Evolutionary conservation across 2,113 vertebrate species (phyloP), one percentile per base, ranked within the genome.

Genomic region (Ranitomeya imitator): DNA sequence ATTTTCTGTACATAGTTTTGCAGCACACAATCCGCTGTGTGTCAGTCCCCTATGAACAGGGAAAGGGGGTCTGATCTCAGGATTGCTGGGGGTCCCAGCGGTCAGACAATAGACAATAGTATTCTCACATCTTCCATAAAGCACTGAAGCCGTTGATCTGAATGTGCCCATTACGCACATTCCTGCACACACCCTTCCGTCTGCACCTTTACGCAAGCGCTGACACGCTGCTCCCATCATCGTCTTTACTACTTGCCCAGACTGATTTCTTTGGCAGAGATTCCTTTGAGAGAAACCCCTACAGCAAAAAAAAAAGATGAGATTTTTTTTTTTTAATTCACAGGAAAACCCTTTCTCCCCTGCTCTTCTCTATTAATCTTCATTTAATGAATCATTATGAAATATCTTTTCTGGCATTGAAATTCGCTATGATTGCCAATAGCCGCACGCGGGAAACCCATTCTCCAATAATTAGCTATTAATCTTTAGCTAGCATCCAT

Each of bases 371-470:
- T 18, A 21, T 52, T 80, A 79, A 86, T 61, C 86, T 65, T 15
- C 19, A 37, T 82, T 63, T 61, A 83, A 82, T 88, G 51, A 77
- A 83, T 83, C 8, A 73, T 83, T 59, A 77, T 83, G 86, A 88
- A 74, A 88, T 54, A 82, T 73, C 16, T 3, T 3, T 63, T 59
- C 77, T 88, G 86, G 86, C 79, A 83, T 14, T 19, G 59, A 69
- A 60, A 26, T 23, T 12, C 15, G 23, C 23, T 61, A n/a, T 37
- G 7, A 19, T 52, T 7, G 51, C 26, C 77, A 81, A 19, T 12
- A 7, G 14, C 21, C 45, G 9, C 61, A 60, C 3, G 73, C 13
- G 15, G 23, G 26, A 87, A 81, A 45, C 6, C 8, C 23, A 55
- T 61, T 52, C 21, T 14, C 0, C 31, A 13, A 74, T 63, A 52